Percentiles rank a stretch among this genome's conserved stretches.
Evolutionary conservation across 64 coral and sea anemone genomes (phyloP).

Genomic region (Acropora tenuis): DNA sequence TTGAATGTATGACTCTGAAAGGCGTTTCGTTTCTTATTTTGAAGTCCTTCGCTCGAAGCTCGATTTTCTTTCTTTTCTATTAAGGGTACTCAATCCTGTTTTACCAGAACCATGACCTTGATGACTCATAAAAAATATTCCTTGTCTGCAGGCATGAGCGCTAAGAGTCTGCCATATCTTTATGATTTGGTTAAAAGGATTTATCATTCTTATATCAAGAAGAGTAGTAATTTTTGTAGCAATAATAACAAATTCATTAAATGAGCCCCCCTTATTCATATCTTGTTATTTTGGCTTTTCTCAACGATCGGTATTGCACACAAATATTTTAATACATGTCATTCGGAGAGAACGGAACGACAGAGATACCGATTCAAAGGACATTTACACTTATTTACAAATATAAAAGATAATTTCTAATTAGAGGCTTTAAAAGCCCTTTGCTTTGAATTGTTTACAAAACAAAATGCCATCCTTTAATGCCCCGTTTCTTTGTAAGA

Average conservation of each 20-base stretch:
- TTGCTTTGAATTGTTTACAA: constrained; percentile 21
- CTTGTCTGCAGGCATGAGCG: background rate
- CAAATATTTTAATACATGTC: constrained; percentile 5
- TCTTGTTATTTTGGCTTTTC: background rate
- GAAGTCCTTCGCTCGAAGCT: too few species aligned
- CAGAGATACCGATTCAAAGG: background rate
- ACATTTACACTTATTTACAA: background rate
- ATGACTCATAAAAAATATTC: constrained; percentile 7
- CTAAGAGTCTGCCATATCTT: background rate
- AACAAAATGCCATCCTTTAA: background rate
- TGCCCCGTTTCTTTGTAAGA: background rate
- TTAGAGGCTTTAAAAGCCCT: background rate
- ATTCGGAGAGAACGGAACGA: background rate
- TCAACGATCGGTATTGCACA: background rate
- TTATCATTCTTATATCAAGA: constrained; percentile 3
- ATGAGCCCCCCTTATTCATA: background rate
- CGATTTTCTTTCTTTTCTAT: background rate
- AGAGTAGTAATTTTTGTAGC: background rate
- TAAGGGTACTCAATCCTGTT: background rate
- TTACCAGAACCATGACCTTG: background rate
- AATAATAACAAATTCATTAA: constrained; percentile 3
- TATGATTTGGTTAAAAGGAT: background rate
- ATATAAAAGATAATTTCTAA: constrained; percentile 35
- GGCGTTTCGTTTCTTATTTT: too few species aligned
- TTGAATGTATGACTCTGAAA: too few species aligned